These are phyloP conservation scores for Hydriomena furcata DNA, from an alignment of 2,888 invertebrate genomes.

Conservation along the genomic window DNA sequence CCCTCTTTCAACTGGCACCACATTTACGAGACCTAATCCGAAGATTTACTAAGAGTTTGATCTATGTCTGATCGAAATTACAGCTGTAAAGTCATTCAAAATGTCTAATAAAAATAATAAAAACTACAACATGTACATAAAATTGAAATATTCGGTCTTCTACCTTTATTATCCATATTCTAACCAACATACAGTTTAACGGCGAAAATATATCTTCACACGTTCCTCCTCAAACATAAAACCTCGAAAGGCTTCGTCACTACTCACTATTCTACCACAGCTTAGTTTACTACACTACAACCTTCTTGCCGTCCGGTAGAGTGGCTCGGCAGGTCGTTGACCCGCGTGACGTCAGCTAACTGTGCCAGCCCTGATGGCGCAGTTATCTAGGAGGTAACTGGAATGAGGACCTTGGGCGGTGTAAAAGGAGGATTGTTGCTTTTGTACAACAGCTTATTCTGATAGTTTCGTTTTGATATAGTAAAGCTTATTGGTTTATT, in stretches of 20 bases:
- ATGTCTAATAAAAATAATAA: too few relatives aligned
- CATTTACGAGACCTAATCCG: too few relatives aligned
- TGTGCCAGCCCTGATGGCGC: slow-evolving; percentile 39
- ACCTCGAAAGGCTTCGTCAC: slow-evolving; percentile 5
- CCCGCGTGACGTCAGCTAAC: slow-evolving; percentile 54
- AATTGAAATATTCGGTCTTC: too few relatives aligned
- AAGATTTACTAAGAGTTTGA: too few relatives aligned
- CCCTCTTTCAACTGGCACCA: too few relatives aligned
- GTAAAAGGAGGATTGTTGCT: neutral
- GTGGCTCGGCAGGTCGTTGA: slow-evolving; percentile 41
- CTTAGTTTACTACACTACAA: slow-evolving; percentile 14
- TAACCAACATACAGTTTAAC: neutral
- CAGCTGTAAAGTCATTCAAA: too few relatives aligned
- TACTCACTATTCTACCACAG: slow-evolving; percentile 10
- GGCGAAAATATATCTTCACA: neutral
- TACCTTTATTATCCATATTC: too few relatives aligned
- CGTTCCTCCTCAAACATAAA: neutral
- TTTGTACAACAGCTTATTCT: neutral
- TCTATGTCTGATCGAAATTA: too few relatives aligned
- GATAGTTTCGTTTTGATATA: too few relatives aligned
- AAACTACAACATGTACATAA: too few relatives aligned
- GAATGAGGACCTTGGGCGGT: slow-evolving; percentile 24
- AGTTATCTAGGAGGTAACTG: slow-evolving; percentile 25
- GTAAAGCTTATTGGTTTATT: too few relatives aligned
- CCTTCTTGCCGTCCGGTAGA: slow-evolving; percentile 36